These are phyloP conservation scores for Oenanthe oenanthe DNA, from an alignment of 2,113 vertebrate species.

Conservation along the genomic window DNA sequence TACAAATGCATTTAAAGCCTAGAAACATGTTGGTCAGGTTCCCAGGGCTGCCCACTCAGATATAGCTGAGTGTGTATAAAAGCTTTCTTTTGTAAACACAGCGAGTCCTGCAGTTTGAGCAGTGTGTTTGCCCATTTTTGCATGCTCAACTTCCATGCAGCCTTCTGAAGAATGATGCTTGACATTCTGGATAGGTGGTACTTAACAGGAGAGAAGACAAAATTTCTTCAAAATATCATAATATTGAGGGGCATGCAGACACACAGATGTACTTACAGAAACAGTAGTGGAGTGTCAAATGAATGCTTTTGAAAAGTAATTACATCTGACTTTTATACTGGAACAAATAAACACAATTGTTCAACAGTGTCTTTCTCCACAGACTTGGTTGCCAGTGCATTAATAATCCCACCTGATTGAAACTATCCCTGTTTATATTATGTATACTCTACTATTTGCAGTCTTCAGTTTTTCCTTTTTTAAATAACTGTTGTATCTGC, in stretches of 20 bases:
- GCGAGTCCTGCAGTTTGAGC: slow-evolving; percentile 47
- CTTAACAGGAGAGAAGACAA: neutral
- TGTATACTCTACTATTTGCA: neutral
- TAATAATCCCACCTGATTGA: neutral
- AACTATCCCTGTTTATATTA: neutral
- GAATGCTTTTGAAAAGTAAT: neutral
- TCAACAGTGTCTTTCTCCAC: neutral
- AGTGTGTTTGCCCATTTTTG: slow-evolving; percentile 59
- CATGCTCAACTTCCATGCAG: neutral
- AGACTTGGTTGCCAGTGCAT: neutral
- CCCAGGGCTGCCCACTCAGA: slow-evolving; percentile 65
- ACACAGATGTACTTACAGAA: neutral
- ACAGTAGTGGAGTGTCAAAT: neutral
- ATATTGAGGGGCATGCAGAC: neutral
- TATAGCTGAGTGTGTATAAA: slow-evolving; percentile 16
- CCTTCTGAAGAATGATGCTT: neutral
- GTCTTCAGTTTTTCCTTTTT: neutral
- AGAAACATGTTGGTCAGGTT: slow-evolving; percentile 58
- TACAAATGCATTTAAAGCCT: slow-evolving; percentile 19
- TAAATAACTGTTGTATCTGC: neutral
- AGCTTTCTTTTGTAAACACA: slow-evolving; percentile 48
- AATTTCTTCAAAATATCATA: neutral
- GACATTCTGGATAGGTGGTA: neutral
- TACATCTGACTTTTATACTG: neutral
- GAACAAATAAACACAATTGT: neutral